These are phyloP conservation scores for Diaperis boleti DNA, from an alignment of 2,888 invertebrate genomes.

Conservation along the genomic window DNA sequence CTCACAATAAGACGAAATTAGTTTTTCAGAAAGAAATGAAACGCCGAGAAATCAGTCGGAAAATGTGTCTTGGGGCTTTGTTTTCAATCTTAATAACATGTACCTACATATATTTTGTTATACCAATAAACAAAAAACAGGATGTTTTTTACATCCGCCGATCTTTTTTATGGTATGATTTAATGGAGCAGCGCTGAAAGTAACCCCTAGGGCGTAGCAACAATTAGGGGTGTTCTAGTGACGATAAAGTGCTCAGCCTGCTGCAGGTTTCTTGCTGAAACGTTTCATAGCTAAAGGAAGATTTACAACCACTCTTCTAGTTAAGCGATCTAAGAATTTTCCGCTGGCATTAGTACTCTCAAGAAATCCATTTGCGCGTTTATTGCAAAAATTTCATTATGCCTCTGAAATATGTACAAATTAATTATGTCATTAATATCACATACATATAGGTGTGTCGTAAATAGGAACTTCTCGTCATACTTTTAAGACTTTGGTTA, in stretches of 20 bases:
- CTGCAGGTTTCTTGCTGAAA: constrained; percentile 3
- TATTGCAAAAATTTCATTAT: constrained; percentile 1
- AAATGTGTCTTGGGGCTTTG: no score
- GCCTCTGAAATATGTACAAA: neutral
- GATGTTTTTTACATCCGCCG: neutral
- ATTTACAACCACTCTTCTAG: constrained; percentile 4
- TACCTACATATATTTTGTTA: neutral
- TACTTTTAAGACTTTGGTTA: no score
- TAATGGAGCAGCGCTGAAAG: constrained; percentile 9
- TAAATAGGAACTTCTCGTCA: no score
- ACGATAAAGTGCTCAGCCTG: constrained; percentile 14
- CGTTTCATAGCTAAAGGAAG: constrained; percentile 6
- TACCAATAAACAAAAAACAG: constrained; percentile 8
- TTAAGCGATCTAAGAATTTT: constrained; percentile 1
- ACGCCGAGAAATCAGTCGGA: no score
- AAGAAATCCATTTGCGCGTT: neutral
- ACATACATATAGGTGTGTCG: no score
- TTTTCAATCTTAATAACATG: constrained; percentile 10
- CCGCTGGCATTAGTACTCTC: neutral
- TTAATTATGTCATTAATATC: no score
- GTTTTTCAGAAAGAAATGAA: no score
- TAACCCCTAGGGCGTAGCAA: constrained; percentile 13
- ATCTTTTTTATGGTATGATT: constrained; percentile 22
- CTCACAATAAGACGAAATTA: no score
- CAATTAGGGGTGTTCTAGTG: constrained; percentile 22